Evolutionary conservation across 2,113 vertebrate species (phyloP), one percentile per base, ranked within the genome.

Genomic region (Platycercus adscitus): DNA sequence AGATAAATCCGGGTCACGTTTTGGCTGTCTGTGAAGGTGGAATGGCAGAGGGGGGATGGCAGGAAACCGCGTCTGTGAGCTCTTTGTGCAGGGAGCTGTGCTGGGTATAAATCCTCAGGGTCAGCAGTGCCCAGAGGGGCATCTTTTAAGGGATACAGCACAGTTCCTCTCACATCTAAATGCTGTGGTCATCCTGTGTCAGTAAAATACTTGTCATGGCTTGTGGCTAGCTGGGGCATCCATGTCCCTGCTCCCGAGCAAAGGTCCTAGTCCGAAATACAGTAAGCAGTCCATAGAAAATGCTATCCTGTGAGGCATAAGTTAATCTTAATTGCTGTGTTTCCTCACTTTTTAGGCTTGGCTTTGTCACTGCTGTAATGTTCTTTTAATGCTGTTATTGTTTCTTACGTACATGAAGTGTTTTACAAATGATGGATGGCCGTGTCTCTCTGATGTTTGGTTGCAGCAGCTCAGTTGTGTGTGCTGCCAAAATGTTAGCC

Each of bases 351-450:
- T 91, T 87, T 73, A 76, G 85, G 73, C 89, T 94, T 86, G 94
- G 89, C 86, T 93, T 95, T 87, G 84, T 92, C 65, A n/a, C 73
- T 79, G 89, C 77, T 7, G 3, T 95, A 93, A 93, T 92, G 80
- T 70, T 82, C 93, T 93, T 95, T 94, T 93, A 96, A 93, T 91
- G 92, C 73, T 88, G 61, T 95, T 96, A 79, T 85, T 89, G 83
- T 89, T 95, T 85, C 91, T 87, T 82, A 56, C 41, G 19, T 70
- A 61, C 53, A 89, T 61, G 17, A 88, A 91, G 77, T 79, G 84
- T 91, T 91, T 72, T 61, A 61, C 49, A 35, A n/a, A 61, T 88
- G 85, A 94, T 91, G 81, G 81, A 95, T 95, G 87, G 66, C 46
- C 49, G 4, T 43, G 70, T 37, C 86, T 91, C 84, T 96, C 84